Conservation (phyloP, 1,140 invertebrate species). For the Papilio helenus region DNA sequence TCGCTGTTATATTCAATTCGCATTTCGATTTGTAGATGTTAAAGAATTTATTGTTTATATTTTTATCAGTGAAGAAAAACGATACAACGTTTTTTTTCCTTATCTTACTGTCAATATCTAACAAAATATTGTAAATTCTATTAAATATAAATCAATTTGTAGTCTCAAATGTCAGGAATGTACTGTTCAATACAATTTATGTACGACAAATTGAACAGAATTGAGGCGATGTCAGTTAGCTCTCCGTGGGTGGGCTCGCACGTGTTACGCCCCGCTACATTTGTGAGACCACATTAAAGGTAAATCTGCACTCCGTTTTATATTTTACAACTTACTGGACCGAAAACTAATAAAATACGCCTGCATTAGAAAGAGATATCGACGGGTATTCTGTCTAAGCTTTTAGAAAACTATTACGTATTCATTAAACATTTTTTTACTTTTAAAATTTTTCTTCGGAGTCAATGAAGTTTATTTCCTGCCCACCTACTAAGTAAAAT, state of each 20-base stretch:
- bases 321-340: neutral
- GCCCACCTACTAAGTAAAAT: conserved; percentile 61
- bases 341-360: neutral
- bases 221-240: neutral
- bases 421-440: no score
- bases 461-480: neutral
- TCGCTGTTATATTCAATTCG: conserved; percentile 13
- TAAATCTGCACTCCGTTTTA: conserved; percentile 25
- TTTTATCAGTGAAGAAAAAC: no score
- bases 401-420: neutral
- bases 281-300: conserved; percentile 28
- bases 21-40: neutral
- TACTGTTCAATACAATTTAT: neutral
- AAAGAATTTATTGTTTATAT: neutral
- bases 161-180: neutral
- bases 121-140: no score
- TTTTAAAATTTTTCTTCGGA: neutral
- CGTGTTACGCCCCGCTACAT: conserved; percentile 20
- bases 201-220: conserved; percentile 6
- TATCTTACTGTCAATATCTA: no score
- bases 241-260: conserved; percentile 17
- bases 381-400: neutral
- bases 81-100: no score
- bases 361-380: neutral
- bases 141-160: neutral